Conservation (phyloP, 2,113 vertebrate genomes). For the Cottus gobio region DNA sequence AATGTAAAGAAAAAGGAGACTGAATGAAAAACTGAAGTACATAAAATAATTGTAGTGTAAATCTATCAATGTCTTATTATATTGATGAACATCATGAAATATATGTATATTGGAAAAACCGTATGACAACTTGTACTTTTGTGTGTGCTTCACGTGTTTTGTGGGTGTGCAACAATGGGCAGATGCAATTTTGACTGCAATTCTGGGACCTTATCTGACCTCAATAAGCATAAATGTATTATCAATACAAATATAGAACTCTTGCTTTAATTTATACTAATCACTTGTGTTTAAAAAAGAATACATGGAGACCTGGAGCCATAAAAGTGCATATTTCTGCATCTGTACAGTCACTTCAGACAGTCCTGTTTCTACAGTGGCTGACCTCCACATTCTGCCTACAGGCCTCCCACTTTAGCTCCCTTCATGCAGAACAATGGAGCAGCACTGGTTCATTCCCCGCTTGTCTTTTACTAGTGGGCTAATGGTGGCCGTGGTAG, state of each 20-base stretch:
- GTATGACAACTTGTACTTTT: constrained; percentile 75
- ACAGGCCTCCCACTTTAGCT: not conserved
- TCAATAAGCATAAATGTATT: constrained; percentile 70
- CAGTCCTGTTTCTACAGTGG: not conserved
- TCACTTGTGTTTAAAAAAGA: constrained; percentile 36
- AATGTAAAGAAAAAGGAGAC: constrained; percentile 75
- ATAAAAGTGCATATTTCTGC: constrained; percentile 27
- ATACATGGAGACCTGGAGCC: constrained; percentile 31
- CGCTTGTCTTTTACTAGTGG: not conserved
- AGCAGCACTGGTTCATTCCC: not conserved
- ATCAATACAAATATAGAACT: constrained; percentile 48
- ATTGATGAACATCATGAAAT: constrained; percentile 87
- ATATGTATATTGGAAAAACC: constrained; percentile 86
- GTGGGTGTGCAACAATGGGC: constrained; percentile 66
- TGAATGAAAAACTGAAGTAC: constrained; percentile 82
- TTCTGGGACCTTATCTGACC: constrained; percentile 69
- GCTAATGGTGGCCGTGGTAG: not conserved
- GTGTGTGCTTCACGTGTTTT: constrained; percentile 75
- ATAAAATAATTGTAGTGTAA: constrained; percentile 87
- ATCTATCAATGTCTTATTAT: constrained; percentile 89
- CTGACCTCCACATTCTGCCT: not conserved
- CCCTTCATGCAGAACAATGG: not conserved
- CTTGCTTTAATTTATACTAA: constrained; percentile 45
- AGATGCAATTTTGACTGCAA: constrained; percentile 67
- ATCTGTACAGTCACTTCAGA: constrained; percentile 11